A percentile compares a stretch with the other conserved stretches of the same genome.
These are phyloP conservation scores for Apostichopus californicus DNA, from an alignment of 35 echinoderm and acorn worm species.

Conservation along the genomic window DNA sequence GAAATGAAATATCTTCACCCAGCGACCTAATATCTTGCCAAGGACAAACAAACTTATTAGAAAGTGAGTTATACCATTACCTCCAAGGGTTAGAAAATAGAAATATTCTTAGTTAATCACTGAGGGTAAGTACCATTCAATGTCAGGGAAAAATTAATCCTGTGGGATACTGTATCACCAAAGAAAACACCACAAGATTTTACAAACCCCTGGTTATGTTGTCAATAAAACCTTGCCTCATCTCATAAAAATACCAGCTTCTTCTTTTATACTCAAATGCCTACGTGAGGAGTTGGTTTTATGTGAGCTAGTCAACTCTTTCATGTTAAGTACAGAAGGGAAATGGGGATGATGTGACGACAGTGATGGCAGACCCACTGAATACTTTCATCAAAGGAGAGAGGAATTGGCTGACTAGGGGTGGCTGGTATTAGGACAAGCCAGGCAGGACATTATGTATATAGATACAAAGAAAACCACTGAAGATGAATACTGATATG, in stretches of 20 bases:
- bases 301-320: conserved; percentile 26
- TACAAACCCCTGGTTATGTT: conserved; percentile 51
- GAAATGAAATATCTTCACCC: not conserved
- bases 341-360: not conserved
- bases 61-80: conserved; percentile 12
- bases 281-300: conserved; percentile 37
- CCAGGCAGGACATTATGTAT: too few species aligned
- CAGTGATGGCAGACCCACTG: not conserved
- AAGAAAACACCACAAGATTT: conserved; percentile 33
- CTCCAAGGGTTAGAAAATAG: not conserved
- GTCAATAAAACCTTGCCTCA: conserved; percentile 47
- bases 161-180: conserved; percentile 24
- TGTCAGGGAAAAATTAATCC: conserved; percentile 40
- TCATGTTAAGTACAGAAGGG: conserved; percentile 39
- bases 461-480: too few species aligned
- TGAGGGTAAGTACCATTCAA: conserved; percentile 41
- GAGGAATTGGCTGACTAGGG: not conserved
- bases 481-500: not conserved
- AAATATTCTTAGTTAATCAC: conserved; percentile 32
- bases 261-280: conserved; percentile 44
- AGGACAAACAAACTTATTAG: conserved; percentile 7
- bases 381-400: conserved; percentile 1
- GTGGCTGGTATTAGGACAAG: too few species aligned
- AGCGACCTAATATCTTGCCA: conserved; percentile 1
- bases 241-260: conserved; percentile 54